Conservation (phyloP, 2,888 invertebrate species). For the Anticlea derivata region DNA sequence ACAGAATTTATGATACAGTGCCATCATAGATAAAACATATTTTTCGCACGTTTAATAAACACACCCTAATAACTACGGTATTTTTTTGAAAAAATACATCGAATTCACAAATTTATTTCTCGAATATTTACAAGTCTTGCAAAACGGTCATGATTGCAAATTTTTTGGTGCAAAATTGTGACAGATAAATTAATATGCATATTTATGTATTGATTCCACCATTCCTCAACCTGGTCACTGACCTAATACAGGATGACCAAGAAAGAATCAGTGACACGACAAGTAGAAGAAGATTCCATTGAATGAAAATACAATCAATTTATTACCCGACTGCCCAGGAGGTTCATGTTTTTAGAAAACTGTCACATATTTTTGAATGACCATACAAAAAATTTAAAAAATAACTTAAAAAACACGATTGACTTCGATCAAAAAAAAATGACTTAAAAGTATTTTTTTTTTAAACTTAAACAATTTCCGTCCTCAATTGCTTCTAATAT, state of each 20-base stretch:
- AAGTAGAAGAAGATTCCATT: too few relatives aligned
- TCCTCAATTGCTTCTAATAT: constrained; percentile 62
- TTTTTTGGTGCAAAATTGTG: constrained; percentile 33
- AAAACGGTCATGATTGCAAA: constrained; percentile 32
- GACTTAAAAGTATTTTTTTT: constrained; percentile 44
- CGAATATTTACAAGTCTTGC: constrained; percentile 59
- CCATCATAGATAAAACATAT: constrained; percentile 48
- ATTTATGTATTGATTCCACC: too few relatives aligned
- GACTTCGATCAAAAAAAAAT: constrained; percentile 42
- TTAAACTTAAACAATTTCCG: constrained; percentile 44
- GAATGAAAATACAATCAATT: too few relatives aligned
- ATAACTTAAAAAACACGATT: constrained; percentile 50
- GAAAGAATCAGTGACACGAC: too few relatives aligned
- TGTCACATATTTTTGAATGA: constrained; percentile 20
- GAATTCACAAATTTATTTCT: constrained; percentile 45
- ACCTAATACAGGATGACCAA: too few relatives aligned
- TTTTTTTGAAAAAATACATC: constrained; percentile 64
- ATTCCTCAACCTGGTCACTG: too few relatives aligned
- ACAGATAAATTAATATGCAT: too few relatives aligned
- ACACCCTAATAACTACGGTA: constrained; percentile 48
- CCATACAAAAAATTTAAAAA: constrained; percentile 12
- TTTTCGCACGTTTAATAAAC: constrained; percentile 49
- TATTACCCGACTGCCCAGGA: too few relatives aligned
- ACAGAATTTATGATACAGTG: constrained; percentile 14
- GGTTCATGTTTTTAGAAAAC: too few relatives aligned